Conservation (phyloP, 2,113 vertebrate species). For the Herpailurus yagouaroundi region DNA sequence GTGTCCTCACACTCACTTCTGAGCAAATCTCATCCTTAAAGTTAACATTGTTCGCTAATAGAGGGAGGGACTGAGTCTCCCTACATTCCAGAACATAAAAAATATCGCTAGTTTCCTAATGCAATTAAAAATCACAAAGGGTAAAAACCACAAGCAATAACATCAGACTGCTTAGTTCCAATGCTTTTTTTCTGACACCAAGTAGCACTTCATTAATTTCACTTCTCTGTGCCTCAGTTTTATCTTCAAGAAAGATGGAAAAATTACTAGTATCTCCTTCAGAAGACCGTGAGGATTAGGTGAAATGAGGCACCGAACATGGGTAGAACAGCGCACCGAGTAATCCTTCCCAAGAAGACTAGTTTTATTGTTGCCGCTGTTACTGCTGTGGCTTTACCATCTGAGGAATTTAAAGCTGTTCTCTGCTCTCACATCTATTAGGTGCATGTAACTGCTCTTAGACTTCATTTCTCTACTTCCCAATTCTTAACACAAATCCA, state of each 20-base stretch:
- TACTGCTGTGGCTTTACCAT: background rate
- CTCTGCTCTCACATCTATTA: background rate
- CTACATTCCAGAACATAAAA: background rate
- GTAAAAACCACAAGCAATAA: background rate
- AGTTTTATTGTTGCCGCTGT: background rate
- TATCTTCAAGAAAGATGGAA: background rate
- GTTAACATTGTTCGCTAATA: fast-evolving
- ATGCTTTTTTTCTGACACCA: background rate
- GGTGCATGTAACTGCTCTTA: background rate
- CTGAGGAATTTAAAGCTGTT: background rate
- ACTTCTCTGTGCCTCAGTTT: background rate
- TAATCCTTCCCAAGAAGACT: background rate
- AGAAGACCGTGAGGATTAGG: background rate
- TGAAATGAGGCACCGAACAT: background rate
- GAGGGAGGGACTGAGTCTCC: background rate
- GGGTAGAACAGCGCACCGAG: background rate
- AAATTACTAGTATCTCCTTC: background rate
- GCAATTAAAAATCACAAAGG: background rate
- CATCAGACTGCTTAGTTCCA: background rate
- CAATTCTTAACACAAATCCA: background rate
- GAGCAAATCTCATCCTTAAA: background rate
- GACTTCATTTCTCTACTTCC: background rate
- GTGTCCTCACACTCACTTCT: background rate
- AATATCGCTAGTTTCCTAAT: background rate
- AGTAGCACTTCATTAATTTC: background rate